A percentile compares a stretch with the other conserved stretches of the same genome.
Evolutionary conservation across 1,140 invertebrate genomes (phyloP).

Genomic region (Eurosta solidaginis): DNA sequence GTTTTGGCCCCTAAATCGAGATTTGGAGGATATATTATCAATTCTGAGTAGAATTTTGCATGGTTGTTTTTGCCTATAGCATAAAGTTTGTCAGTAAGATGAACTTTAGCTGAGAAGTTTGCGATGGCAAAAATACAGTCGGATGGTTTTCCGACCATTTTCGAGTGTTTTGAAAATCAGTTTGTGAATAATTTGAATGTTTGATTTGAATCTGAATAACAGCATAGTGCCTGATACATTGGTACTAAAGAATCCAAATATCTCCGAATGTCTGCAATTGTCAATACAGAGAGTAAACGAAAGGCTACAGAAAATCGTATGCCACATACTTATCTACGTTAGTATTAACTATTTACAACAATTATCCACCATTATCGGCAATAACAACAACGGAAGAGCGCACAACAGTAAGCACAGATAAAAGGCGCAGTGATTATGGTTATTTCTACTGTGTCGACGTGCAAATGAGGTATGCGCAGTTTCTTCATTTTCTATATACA

Average conservation of each 20-base stretch:
- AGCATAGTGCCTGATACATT: too few species aligned
- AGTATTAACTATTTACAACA: neutral
- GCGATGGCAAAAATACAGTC: too few species aligned
- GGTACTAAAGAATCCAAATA: neutral
- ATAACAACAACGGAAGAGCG: neutral
- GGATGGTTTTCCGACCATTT: too few species aligned
- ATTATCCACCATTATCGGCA: neutral
- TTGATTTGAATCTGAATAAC: too few species aligned
- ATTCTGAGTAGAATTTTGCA: too few species aligned
- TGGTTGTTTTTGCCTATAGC: too few species aligned
- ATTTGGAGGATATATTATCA: too few species aligned
- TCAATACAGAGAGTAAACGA: neutral
- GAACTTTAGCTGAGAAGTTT: too few species aligned
- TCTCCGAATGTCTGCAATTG: neutral
- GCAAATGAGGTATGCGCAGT: neutral
- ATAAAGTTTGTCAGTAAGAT: too few species aligned
- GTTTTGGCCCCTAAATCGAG: too few species aligned
- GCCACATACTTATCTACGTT: neutral
- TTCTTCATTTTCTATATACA: constrained; percentile 8
- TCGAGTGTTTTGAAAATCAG: too few species aligned
- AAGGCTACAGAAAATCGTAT: neutral
- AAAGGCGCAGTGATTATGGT: neutral
- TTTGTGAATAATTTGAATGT: too few species aligned
- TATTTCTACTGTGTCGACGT: neutral
- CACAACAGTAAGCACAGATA: neutral